A percentile compares a stretch with the other conserved stretches of the same genome.
phyloP scores from a whole-genome alignment of 2,888 invertebrate genomes.

The Drosophila macrospina region DNA sequence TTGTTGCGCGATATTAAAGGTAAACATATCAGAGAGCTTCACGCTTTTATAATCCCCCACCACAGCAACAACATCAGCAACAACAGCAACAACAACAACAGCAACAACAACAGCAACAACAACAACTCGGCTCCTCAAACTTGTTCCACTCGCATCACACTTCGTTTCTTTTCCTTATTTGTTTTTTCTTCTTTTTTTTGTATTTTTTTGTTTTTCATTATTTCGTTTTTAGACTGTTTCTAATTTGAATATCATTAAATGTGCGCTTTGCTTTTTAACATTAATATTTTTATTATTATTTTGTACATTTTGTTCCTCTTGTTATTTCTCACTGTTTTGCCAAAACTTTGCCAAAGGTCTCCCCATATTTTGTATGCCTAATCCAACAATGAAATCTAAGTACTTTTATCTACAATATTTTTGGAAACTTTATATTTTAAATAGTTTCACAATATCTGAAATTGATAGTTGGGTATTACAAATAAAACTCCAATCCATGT shows the following conservation, averaged over 20 bases:
- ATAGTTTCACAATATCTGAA: not conserved
- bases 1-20: slow-evolving; percentile 62
- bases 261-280: slow-evolving; percentile 24
- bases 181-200: slow-evolving; percentile 10
- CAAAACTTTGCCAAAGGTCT: slow-evolving; percentile 6
- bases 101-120: slow-evolving; percentile 11
- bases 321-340: slow-evolving; percentile 4
- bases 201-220: slow-evolving; percentile 3
- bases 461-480: too few relatives aligned
- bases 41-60: slow-evolving; percentile 58
- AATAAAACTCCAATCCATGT: not conserved
- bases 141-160: slow-evolving; percentile 54
- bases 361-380: not conserved
- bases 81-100: not conserved
- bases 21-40: slow-evolving; percentile 59
- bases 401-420: not conserved
- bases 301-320: slow-evolving; percentile 27
- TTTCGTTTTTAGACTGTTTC: slow-evolving; percentile 51
- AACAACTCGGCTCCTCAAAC: slow-evolving; percentile 39
- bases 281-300: slow-evolving; percentile 35
- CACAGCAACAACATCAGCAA: slow-evolving; percentile 14
- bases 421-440: not conserved
- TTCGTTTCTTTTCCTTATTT: slow-evolving; percentile 18
- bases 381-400: not conserved
- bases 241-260: slow-evolving; percentile 71